A percentile compares a stretch with the other conserved stretches of the same genome.
Conservation (phyloP, 1,140 invertebrate species). For the Cataglyphis hispanica region DNA sequence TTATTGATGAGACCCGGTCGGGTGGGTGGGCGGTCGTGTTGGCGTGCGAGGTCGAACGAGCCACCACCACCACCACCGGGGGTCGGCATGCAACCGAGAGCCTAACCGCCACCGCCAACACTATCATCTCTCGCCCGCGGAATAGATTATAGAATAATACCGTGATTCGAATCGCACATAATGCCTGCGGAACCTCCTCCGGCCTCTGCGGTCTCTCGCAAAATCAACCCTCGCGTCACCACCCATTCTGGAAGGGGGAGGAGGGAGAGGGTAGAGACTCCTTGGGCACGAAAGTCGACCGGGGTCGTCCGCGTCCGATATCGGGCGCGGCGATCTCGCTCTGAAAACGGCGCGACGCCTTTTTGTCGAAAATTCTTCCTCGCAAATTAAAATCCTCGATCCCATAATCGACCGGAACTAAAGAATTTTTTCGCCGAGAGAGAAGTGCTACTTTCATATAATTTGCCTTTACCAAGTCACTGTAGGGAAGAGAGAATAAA, state of each 20-base stretch:
- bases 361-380: slow-evolving; percentile 55
- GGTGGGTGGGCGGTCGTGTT: slow-evolving; percentile 55
- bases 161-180: slow-evolving; percentile 73
- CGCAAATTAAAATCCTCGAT: slow-evolving; percentile 47
- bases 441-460: slow-evolving; percentile 15
- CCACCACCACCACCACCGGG: slow-evolving; percentile 26
- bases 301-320: slow-evolving; percentile 42
- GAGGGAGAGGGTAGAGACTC: neutral
- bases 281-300: slow-evolving; percentile 57
- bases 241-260: neutral
- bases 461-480: slow-evolving; percentile 17
- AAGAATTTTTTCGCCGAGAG: slow-evolving; percentile 34
- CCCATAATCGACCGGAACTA: slow-evolving; percentile 27
- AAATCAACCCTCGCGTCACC: slow-evolving; percentile 35
- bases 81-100: slow-evolving; percentile 75
- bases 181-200: slow-evolving; percentile 68
- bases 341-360: slow-evolving; percentile 7
- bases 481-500: too few relatives aligned
- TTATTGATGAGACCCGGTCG: slow-evolving; percentile 62
- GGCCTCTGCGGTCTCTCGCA: slow-evolving; percentile 48
- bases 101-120: slow-evolving; percentile 74
- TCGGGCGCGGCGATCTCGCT: slow-evolving; percentile 36
- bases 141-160: slow-evolving; percentile 80
- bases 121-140: slow-evolving; percentile 72
- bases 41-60: slow-evolving; percentile 76